Percentiles rank a stretch among this genome's conserved stretches.
Conservation (phyloP, 2,797 vertebrate species). For the Valencia hispanica region DNA sequence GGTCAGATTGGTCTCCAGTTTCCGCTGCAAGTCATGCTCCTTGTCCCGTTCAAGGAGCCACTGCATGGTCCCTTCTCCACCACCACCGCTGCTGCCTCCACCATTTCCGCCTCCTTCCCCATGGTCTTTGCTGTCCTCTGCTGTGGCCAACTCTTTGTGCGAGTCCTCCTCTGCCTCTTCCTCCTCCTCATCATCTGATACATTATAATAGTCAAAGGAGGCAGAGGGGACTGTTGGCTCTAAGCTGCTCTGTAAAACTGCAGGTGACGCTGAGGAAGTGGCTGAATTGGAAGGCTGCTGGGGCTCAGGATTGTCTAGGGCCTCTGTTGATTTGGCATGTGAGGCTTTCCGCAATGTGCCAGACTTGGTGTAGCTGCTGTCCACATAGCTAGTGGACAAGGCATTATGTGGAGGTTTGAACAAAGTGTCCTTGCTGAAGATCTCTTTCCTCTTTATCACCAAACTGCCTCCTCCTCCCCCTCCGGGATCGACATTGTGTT, state of each 20-base stretch:
- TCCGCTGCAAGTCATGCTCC: conserved; percentile 95
- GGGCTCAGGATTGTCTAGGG: conserved; percentile 92
- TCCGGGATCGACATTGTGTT: conserved; percentile 90
- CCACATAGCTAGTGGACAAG: conserved; percentile 89
- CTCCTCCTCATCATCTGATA: conserved; percentile 96
- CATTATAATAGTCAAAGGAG: conserved; percentile 99
- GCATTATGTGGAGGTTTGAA: conserved; percentile 98
- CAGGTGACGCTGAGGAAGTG: conserved; percentile 85
- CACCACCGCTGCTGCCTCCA: conserved; percentile 84
- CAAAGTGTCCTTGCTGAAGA: conserved; percentile 99
- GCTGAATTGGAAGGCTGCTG: conserved; percentile 89
- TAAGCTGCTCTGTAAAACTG: conserved; percentile 87
- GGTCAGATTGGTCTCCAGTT: conserved; percentile 97
- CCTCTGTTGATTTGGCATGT: conserved; percentile 90
- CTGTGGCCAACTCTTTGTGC: conserved; percentile 86
- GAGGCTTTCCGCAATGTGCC: conserved; percentile 94
- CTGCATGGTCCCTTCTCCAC: conserved; percentile 95
- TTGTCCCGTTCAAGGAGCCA: conserved; percentile 98
- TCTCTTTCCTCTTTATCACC: conserved; percentile 97
- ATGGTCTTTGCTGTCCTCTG: conserved; percentile 87
- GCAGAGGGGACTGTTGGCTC: conserved; percentile 88
- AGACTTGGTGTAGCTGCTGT: conserved; percentile 93
- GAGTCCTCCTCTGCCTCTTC: conserved; percentile 92
- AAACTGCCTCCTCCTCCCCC: conserved; percentile 80
- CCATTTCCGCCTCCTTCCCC: conserved; percentile 78